Percentiles rank a stretch among this genome's conserved stretches.
These are phyloP conservation scores for Capromys pilorides DNA, from an alignment of 2,797 vertebrate genomes.

Conservation along the genomic window DNA sequence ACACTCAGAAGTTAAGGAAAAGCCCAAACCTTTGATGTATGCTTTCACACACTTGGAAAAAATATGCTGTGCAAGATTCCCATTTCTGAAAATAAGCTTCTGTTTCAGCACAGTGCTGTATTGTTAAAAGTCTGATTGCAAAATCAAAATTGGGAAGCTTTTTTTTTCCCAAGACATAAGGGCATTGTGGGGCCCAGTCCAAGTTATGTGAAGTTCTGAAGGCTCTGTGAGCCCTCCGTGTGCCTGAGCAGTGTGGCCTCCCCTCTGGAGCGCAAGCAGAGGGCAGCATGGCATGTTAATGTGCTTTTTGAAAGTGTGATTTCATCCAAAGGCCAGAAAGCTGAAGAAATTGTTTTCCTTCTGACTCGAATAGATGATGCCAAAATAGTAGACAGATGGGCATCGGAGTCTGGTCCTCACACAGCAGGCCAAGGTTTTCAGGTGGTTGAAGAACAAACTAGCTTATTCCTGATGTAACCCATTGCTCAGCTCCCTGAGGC, in stretches of 20 bases:
- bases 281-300: background rate
- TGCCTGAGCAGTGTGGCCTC: background rate
- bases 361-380: conserved; percentile 44
- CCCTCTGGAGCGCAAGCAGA: background rate
- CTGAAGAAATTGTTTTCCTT: background rate
- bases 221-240: background rate
- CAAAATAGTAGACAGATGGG: conserved; percentile 9
- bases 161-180: conserved; percentile 38
- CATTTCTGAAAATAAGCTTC: conserved; percentile 69
- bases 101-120: conserved; percentile 56
- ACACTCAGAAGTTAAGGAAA: conserved; percentile 42
- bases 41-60: conserved; percentile 65
- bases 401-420: background rate
- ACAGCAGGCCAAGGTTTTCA: background rate
- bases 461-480: background rate
- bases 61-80: conserved; percentile 65
- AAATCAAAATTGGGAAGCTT: background rate
- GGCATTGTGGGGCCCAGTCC: background rate
- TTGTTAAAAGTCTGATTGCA: conserved; percentile 71
- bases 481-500: background rate
- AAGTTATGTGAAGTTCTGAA: conserved; percentile 38
- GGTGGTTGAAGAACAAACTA: background rate
- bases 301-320: conserved; percentile 37
- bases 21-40: conserved; percentile 57
- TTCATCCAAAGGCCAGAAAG: conserved; percentile 37